Conservation (phyloP, 2,113 vertebrate genomes). For the Tragelaphus imberbis region DNA sequence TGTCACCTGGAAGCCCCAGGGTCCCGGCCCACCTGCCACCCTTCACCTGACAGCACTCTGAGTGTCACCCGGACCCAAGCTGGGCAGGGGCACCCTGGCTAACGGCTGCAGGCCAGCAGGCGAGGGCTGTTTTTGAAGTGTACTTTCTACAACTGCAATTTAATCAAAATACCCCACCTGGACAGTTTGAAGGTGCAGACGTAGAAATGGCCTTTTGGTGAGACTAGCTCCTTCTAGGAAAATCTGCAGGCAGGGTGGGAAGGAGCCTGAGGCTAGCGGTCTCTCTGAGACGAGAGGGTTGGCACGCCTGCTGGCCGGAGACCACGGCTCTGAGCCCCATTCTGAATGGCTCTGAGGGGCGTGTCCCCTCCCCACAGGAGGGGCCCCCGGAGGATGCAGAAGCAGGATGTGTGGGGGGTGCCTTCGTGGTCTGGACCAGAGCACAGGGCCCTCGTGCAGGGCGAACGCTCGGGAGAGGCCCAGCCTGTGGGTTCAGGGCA, state of each 20-base stretch:
- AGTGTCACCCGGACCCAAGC: neutral
- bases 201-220: accelerated
- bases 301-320: accelerated
- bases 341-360: neutral
- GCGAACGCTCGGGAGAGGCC: accelerated
- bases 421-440: too few species aligned
- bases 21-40: neutral
- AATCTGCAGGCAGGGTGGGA: neutral
- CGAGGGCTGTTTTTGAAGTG: neutral
- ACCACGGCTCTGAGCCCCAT: neutral
- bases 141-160: neutral
- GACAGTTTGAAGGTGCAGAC: neutral
- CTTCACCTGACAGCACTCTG: accelerated
- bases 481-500: neutral
- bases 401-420: neutral
- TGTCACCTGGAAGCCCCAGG: accelerated
- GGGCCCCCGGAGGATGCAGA: neutral
- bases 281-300: accelerated
- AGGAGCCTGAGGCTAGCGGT: neutral
- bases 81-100: neutral
- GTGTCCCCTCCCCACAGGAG: neutral
- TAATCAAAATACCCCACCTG: neutral
- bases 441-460: accelerated
- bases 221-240: neutral
- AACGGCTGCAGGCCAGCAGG: neutral